Percentiles rank a stretch among this genome's conserved stretches.
phyloP scores from a whole-genome alignment of 1,140 invertebrate species.

The Drosophila kepulauana region DNA sequence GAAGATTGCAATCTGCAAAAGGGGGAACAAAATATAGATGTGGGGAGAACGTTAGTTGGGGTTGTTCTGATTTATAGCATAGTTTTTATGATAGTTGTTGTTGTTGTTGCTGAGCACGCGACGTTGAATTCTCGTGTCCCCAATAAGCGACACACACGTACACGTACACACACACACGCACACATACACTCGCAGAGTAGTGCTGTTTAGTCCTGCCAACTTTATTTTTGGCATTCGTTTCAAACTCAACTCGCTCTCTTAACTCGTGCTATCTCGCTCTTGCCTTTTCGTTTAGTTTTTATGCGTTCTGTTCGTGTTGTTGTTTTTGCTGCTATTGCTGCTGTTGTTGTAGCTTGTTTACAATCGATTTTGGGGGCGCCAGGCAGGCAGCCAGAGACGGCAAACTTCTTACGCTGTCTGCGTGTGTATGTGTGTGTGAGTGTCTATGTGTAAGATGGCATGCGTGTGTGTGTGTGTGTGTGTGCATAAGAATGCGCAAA shows the following conservation, averaged over 20 bases:
- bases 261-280: slow-evolving; percentile 10
- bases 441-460: slow-evolving; percentile 31
- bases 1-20: slow-evolving; percentile 95
- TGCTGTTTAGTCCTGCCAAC: slow-evolving; percentile 68
- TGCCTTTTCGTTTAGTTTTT: slow-evolving; percentile 31
- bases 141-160: slow-evolving; percentile 44
- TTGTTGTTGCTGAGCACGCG: slow-evolving; percentile 69
- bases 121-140: slow-evolving; percentile 57
- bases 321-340: slow-evolving; percentile 27
- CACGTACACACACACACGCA: slow-evolving; percentile 2
- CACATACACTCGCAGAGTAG: background rate
- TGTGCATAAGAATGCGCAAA: slow-evolving; percentile 52
- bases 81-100: slow-evolving; percentile 41
- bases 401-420: slow-evolving; percentile 49
- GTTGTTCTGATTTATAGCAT: slow-evolving; percentile 63
- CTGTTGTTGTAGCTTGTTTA: slow-evolving; percentile 68
- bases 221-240: slow-evolving; percentile 65
- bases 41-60: slow-evolving; percentile 50
- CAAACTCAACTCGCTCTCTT: slow-evolving; percentile 41
- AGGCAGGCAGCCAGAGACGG: slow-evolving; percentile 64
- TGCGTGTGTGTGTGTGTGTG: slow-evolving; percentile 33
- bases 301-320: slow-evolving; percentile 15
- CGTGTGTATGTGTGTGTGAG: slow-evolving; percentile 15
- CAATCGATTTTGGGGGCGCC: slow-evolving; percentile 84
- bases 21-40: slow-evolving; percentile 59